phyloP scores from a whole-genome alignment of 2,797 vertebrate genomes.

The Macrochelys suwanniensis region DNA sequence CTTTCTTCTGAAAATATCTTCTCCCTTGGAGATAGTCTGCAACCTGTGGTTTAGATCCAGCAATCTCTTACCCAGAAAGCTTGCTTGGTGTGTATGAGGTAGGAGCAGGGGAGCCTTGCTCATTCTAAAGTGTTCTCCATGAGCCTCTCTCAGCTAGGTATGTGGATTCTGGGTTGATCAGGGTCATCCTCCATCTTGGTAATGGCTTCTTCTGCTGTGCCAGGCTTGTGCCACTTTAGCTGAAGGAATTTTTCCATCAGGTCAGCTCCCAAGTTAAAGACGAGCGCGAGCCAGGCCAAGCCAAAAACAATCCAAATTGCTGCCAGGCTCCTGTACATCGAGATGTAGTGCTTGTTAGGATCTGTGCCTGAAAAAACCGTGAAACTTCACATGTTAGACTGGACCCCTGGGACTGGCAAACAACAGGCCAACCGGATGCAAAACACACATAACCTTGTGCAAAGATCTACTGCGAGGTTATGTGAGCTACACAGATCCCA shows the following conservation, averaged over 20 bases:
- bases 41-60: not conserved
- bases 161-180: slow-evolving; percentile 64
- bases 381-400: slow-evolving; percentile 15
- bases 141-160: slow-evolving; percentile 64
- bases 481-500: not conserved
- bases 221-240: slow-evolving; percentile 70
- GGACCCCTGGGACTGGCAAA: not conserved
- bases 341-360: slow-evolving; percentile 82
- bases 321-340: slow-evolving; percentile 80
- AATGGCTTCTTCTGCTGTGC: slow-evolving; percentile 25
- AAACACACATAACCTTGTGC: not conserved
- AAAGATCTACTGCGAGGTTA: not conserved
- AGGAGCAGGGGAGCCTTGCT: not conserved
- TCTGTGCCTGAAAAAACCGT: slow-evolving; percentile 80
- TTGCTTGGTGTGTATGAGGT: not conserved
- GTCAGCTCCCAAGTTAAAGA: slow-evolving; percentile 82
- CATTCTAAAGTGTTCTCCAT: slow-evolving; percentile 7
- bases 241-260: slow-evolving; percentile 83
- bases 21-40: slow-evolving; percentile 12
- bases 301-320: slow-evolving; percentile 84
- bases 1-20: not conserved
- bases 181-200: slow-evolving; percentile 72
- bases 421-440: not conserved
- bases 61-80: not conserved
- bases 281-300: slow-evolving; percentile 83